These are phyloP conservation scores for Drosophila lacteicornis DNA, from an alignment of 1,140 invertebrate species.

Conservation along the genomic window DNA sequence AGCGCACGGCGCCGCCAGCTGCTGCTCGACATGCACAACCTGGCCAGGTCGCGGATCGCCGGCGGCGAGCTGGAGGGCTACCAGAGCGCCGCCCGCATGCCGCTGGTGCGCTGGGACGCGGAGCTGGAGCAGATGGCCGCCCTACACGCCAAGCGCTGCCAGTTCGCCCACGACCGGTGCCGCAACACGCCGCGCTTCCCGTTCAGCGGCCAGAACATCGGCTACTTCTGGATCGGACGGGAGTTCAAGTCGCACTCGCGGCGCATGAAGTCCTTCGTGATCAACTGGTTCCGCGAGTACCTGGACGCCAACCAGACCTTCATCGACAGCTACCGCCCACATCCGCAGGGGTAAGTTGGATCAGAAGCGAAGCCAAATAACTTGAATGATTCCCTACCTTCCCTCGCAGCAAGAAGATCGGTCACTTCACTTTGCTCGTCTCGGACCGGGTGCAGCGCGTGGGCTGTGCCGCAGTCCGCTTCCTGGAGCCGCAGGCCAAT, in stretches of 20 bases:
- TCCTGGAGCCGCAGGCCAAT: constrained; percentile 34
- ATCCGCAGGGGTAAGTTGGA: constrained; percentile 68
- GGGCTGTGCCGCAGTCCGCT: constrained; percentile 74
- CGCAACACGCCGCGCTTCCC: constrained; percentile 66
- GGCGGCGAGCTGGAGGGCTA: constrained; percentile 64
- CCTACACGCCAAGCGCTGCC: constrained; percentile 71
- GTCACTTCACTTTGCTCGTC: constrained; percentile 74
- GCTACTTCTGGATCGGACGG: constrained; percentile 76
- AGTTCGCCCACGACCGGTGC: constrained; percentile 75
- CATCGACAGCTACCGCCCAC: constrained; percentile 66
- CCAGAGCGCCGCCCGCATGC: constrained; percentile 65
- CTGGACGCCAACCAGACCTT: constrained; percentile 75
- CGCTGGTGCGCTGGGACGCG: constrained; percentile 73
- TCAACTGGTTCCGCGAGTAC: constrained; percentile 77
- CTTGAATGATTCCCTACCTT: no score
- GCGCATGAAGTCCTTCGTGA: constrained; percentile 76
- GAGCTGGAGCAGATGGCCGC: constrained; percentile 73
- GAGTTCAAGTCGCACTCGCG: constrained; percentile 77
- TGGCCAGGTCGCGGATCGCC: constrained; percentile 70
- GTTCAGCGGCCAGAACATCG: constrained; percentile 80
- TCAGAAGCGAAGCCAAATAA: no score
- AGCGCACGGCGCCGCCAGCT: constrained; percentile 67
- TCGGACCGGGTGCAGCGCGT: constrained; percentile 70
- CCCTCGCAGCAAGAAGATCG: constrained; percentile 67
- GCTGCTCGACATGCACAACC: constrained; percentile 76